phyloP scores from a whole-genome alignment of 2,797 vertebrate species.

The Xyrichtys novacula region DNA sequence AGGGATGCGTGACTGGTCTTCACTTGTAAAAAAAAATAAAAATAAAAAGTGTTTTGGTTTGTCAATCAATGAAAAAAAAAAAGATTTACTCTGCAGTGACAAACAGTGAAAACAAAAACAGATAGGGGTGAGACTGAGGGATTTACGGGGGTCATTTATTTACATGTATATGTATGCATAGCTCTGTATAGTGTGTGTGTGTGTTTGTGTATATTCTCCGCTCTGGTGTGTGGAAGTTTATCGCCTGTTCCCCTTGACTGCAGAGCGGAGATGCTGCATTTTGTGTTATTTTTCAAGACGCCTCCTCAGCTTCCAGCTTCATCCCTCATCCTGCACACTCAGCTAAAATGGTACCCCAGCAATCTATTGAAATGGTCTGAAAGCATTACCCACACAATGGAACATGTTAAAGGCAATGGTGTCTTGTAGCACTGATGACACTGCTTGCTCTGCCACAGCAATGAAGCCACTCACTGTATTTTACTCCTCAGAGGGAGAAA shows the following conservation, averaged over 20 bases:
- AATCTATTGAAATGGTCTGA: constrained; percentile 84
- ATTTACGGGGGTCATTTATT: constrained; percentile 13
- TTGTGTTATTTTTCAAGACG: constrained; percentile 84
- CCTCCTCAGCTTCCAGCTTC: constrained; percentile 81
- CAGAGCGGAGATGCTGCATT: constrained; percentile 79
- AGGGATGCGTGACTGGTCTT: constrained; percentile 15
- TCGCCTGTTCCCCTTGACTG: constrained; percentile 71
- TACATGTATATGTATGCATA: not conserved
- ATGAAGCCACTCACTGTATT: constrained; percentile 53
- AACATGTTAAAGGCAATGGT: constrained; percentile 81
- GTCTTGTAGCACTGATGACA: constrained; percentile 78
- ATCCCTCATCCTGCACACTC: constrained; percentile 82
- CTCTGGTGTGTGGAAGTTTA: constrained; percentile 68
- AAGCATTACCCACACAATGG: constrained; percentile 80
- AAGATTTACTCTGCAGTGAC: constrained; percentile 1
- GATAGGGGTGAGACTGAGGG: not conserved
- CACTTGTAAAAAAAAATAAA: not conserved
- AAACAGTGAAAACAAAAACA: not conserved
- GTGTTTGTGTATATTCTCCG: constrained; percentile 49
- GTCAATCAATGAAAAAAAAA: constrained; percentile 24
- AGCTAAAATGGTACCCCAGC: constrained; percentile 80
- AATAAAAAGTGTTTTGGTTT: constrained; percentile 19
- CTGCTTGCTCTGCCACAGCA: constrained; percentile 59
- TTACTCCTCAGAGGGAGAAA: constrained; percentile 42
- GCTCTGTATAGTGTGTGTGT: constrained; percentile 10